Evolutionary conservation across 2,888 invertebrate species (phyloP), one percentile per base, ranked within the genome.

Genomic region (Leucophora obtusa): DNA sequence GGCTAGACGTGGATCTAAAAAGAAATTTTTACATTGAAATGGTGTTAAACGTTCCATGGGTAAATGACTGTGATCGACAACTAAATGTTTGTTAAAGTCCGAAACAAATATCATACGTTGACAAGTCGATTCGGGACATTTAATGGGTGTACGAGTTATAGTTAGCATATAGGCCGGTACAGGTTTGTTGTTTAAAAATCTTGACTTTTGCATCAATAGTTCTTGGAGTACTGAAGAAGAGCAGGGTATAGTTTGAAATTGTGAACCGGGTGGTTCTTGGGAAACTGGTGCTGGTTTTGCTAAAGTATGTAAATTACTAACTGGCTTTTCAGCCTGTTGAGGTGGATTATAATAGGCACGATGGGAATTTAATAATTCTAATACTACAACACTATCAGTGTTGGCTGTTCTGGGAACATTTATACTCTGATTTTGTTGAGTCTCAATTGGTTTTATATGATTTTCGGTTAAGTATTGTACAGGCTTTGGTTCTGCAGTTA

Each of bases 81-180:
- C 83, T 0, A 89, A 76, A 75, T 89, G 89, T 24, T 84, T 87
- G 9, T 84, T 87, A 28, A 89, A 87, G 28, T 89, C 87, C 0
- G 89, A 88, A 0, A 89, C 83, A 62, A 87, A 88, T 11, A 85
- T 84, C 72, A 85, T 78, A 4, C 84, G 83, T 2, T 82, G 58
- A 54, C 89, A 89, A 0, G 82, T 71, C 1, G 83, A 82, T 21
- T 87, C 86, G 3, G 89, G 89, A 53, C 89, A 89, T 9, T 82
- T 77, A 1, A 87, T 82, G 2, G 89, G 89, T 2, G 79, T 82
- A 14, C 86, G 85, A 2, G 84, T 82, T 6, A 88, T 82, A 9
- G 85, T 85, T 0, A 87, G 28, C 0, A 73, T 71, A 11, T 60
- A 78, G 10, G 71, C 66, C 4, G 63, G 21, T 8, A 81, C 47